Base-by-base conservation (phyloP, 2,888 invertebrate genomes). In the Eristalis pertinax region DNA sequence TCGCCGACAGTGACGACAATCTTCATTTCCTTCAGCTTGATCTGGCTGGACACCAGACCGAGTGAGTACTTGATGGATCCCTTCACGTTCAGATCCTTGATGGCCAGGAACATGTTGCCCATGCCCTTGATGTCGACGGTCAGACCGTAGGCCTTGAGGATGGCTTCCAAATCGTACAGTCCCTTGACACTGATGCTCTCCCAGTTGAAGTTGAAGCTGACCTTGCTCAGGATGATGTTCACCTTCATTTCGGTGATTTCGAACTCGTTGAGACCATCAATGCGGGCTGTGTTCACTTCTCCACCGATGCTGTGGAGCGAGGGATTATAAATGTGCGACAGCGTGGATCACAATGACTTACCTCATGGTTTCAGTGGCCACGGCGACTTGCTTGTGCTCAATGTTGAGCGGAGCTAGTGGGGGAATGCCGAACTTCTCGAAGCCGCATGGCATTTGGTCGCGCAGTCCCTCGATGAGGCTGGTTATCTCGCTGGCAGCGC, bases 381-480 rank as follows among this genome's bases (percentile, higher is more conserved):
- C 89, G 38, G 90, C 64, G 4, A 92, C 62, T 22, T 90, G 80
- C 68, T 89, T 79, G 81, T 92, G 90, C 3, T 87, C 58, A 58
- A 91, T 88, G 63, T 89, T 88, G 0, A 91, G 68, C 1, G 92
- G 92, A n/a, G 92, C 91, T 35, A 92, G 15, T 82, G 92, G 91
- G 3, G 92, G 92, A 69, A 92, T 88, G 43, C 91, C 91, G 35
- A 89, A 0, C 0, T 70, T 86, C 50, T 91, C 89, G 43, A 91
- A 92, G 64, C 92, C 92, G 19, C 92, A 92, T 5, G 92, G 91
- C 92, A 92, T 91, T 85, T 92, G 90, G 19, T 90, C 90, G 67
- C 89, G 78, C 0, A 91, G 0, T 13, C 67, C 86, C 73, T 91
- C 90, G 69, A 92, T 89, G 3, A 58, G 0, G 0, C 90, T 90